Evolutionary conservation across 2,113 vertebrate genomes (phyloP).

Genomic region (Cheirogaleus medius): DNA sequence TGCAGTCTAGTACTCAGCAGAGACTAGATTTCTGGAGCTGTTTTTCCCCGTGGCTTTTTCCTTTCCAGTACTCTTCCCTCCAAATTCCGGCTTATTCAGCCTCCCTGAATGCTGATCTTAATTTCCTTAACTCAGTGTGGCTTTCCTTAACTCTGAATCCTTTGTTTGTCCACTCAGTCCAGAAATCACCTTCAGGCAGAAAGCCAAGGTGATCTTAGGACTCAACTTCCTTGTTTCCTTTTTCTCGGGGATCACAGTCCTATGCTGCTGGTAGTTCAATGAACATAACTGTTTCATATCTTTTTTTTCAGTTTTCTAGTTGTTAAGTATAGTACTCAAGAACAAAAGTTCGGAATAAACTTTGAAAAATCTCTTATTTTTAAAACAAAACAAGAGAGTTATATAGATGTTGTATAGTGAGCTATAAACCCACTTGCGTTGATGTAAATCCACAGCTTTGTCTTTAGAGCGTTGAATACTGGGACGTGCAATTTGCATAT

Average conservation of each 20-base stretch:
- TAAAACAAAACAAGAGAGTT: neutral
- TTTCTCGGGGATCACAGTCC: neutral
- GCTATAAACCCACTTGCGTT: neutral
- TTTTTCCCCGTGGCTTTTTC: neutral
- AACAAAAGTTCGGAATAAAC: neutral
- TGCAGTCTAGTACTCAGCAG: neutral
- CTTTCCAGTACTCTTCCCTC: neutral
- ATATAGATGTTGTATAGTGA: neutral
- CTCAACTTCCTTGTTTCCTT: neutral
- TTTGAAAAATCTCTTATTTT: neutral
- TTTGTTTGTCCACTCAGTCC: neutral
- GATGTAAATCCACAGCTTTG: neutral
- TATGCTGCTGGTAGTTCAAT: neutral
- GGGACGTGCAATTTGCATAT: neutral
- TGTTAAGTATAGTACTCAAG: neutral
- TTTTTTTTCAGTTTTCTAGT: neutral
- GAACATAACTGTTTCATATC: neutral
- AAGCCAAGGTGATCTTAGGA: neutral
- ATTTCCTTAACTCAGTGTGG: neutral
- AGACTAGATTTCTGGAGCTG: neutral
- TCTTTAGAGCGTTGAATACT: neutral
- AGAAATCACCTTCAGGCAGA: constrained; percentile 26
- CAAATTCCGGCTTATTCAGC: neutral
- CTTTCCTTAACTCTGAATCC: neutral
- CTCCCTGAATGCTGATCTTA: neutral